phyloP scores from a whole-genome alignment of 2,888 invertebrate genomes.

The Clostera curtula region DNA sequence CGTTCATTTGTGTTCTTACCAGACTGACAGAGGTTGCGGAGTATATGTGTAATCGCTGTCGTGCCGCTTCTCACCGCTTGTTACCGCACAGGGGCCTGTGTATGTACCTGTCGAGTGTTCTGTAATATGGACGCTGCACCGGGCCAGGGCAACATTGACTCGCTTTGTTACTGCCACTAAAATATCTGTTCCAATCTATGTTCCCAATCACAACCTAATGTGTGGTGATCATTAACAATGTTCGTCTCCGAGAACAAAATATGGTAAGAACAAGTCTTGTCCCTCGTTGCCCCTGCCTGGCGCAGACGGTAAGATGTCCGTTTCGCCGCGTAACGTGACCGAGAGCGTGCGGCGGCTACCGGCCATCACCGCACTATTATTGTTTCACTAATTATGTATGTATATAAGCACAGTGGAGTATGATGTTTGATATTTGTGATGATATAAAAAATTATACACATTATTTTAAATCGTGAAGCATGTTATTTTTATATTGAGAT shows the following conservation, averaged over 20 bases:
- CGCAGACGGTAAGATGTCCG: too few species aligned
- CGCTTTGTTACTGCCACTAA: too few species aligned
- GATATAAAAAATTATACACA: constrained; percentile 47
- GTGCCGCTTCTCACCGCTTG: constrained; percentile 69
- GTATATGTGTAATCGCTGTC: constrained; percentile 60
- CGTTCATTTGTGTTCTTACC: constrained; percentile 63
- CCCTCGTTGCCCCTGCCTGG: too few species aligned
- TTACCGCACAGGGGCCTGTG: constrained; percentile 43
- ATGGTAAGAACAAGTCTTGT: too few species aligned
- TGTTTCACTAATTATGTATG: constrained; percentile 54
- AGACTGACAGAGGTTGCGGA: constrained; percentile 61
- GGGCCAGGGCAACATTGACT: too few species aligned
- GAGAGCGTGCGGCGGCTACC: constrained; percentile 29
- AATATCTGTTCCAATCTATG: too few species aligned
- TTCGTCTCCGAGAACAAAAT: too few species aligned
- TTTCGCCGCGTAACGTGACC: constrained; percentile 32
- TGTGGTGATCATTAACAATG: too few species aligned
- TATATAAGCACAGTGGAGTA: constrained; percentile 68
- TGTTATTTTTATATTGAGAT: constrained; percentile 65
- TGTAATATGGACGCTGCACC: too few species aligned
- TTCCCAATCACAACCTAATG: too few species aligned
- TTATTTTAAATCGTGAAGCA: constrained; percentile 54
- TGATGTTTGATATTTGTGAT: constrained; percentile 60
- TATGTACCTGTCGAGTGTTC: constrained; percentile 35
- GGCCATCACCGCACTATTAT: constrained; percentile 25